Conservation (phyloP, 2,113 vertebrate species). For the Alaudala cheleensis region DNA sequence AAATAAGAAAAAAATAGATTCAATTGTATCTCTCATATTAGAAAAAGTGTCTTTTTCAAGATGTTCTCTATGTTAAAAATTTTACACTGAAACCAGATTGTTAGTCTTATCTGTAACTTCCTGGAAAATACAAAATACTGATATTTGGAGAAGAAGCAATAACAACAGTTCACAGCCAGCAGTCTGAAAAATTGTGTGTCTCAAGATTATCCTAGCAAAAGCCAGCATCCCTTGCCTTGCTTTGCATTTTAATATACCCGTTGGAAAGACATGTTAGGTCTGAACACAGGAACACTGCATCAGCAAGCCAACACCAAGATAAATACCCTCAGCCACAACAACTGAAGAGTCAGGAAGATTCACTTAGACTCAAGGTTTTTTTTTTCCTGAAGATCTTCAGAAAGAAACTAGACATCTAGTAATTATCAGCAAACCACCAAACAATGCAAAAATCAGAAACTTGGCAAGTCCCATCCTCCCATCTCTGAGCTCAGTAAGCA, state of each 20-base stretch:
- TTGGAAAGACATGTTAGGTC: neutral
- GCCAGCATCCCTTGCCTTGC: neutral
- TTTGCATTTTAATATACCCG: neutral
- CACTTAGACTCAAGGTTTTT: neutral
- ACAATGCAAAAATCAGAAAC: neutral
- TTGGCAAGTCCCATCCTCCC: neutral
- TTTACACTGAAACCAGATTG: neutral
- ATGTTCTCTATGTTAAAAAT: neutral
- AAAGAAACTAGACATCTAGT: neutral
- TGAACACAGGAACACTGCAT: neutral
- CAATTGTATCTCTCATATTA: neutral
- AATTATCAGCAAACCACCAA: neutral
- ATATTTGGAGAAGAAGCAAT: neutral
- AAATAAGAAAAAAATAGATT: neutral
- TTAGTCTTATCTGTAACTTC: neutral
- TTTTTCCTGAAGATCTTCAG: neutral
- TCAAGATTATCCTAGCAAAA: neutral
- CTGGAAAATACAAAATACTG: neutral
- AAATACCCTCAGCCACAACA: neutral
- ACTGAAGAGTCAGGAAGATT: neutral
- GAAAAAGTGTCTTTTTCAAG: neutral
- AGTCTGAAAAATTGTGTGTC: neutral
- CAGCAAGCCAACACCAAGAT: neutral
- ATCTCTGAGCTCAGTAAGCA: neutral
- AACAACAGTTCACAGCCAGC: neutral